Evolutionary conservation across 2,888 invertebrate genomes (phyloP).

Genomic region (Lochmaea crataegi): DNA sequence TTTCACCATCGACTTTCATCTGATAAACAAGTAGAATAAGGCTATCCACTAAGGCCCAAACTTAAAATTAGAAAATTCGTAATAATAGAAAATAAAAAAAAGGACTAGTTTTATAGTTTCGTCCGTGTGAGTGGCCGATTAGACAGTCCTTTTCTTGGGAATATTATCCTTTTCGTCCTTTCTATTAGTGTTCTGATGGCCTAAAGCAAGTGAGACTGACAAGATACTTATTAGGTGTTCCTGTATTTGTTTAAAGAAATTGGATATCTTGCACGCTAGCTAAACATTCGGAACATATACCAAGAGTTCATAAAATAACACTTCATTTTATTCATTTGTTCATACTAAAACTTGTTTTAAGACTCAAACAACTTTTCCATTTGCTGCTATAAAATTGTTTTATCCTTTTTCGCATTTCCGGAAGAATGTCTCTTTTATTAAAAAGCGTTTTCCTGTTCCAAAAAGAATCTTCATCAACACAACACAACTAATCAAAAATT

Average conservation of each 20-base stretch:
- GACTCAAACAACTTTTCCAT: too few species aligned
- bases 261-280: constrained; percentile 34
- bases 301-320: not conserved
- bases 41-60: too few species aligned
- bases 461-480: not conserved
- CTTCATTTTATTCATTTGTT: constrained; percentile 1
- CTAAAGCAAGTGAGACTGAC: constrained; percentile 46
- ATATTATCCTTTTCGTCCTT: constrained; percentile 37
- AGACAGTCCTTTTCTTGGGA: constrained; percentile 22
- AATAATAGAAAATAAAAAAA: not conserved
- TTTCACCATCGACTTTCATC: too few species aligned
- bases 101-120: too few species aligned
- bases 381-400: not conserved
- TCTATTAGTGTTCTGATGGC: constrained; percentile 42
- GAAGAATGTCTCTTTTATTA: not conserved
- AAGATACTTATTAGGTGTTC: constrained; percentile 50
- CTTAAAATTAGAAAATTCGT: too few species aligned
- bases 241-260: constrained; percentile 44
- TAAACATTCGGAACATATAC: constrained; percentile 27
- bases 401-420: not conserved
- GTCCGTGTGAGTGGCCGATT: not conserved
- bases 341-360: not conserved
- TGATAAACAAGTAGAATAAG: too few species aligned
- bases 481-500: not conserved
- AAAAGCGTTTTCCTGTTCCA: not conserved